Base-by-base conservation (phyloP, 2,888 invertebrate species). In the Ferrisia virgata region DNA sequence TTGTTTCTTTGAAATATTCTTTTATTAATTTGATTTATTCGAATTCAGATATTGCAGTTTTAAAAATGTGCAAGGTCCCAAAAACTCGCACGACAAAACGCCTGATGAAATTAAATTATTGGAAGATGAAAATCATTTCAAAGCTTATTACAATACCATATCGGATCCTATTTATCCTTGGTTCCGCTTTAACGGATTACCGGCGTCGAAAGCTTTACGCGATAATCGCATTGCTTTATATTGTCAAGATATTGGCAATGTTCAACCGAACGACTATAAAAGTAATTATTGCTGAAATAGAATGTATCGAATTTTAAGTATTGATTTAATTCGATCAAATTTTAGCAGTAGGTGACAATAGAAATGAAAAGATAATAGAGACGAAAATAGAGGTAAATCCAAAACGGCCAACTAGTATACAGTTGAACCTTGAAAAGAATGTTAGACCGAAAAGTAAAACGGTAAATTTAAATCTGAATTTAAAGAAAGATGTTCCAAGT, bases 141-240 rank as follows among this genome's bases (percentile, higher is more conserved):
- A 89, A 76, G 89, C 89, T 47, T 90, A 90, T 84, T 92, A 91
- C 36, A 92, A 92, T 87, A 94, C 95, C 0, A 94, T 95, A 83
- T 92, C 93, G 72, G 95, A 95, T 88, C 95, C 95, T 0, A 91
- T 91, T 85, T 94, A 93, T 90, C 95, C 95, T 0, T 92, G 94
- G 28, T 94, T 94, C 86, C 92, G 93, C 87, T 91, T 91, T 85
- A 93, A 94, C 86, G 95, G 95, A 0, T 91, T 93, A 79, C 92
- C 93, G 5, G 93, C 93, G 85, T 95, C 95, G 0, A 92, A 92
- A 86, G 92, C 92, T 6, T 89, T 95, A 0, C 94, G 93, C 88
- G 92, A 93, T 86, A 91, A 93, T 86, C 92, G 93, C 86, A 89
- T 94, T 82, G 91, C 92, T 58, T 91, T 92, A 86, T 93, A 94